phyloP scores from a whole-genome alignment of 1,140 invertebrate genomes.

The Orchesella cincta region DNA sequence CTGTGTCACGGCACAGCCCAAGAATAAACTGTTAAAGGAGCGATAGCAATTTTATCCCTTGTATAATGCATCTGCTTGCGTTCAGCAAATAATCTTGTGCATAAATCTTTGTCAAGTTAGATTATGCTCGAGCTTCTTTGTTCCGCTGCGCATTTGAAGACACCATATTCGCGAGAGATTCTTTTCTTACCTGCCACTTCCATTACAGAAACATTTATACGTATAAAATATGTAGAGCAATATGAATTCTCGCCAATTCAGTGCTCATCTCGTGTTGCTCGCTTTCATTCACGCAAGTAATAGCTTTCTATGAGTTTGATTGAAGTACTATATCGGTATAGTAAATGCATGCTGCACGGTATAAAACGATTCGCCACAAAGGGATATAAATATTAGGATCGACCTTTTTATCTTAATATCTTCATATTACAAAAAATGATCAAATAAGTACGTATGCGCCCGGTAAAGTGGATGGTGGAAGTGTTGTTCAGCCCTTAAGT shows the following conservation, averaged over 20 bases:
- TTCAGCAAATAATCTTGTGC: conserved; percentile 12
- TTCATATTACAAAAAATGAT: too few relatives aligned
- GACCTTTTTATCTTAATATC: not conserved
- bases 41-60: not conserved
- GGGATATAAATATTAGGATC: not conserved
- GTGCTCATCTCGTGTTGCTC: not conserved
- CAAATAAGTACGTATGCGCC: too few relatives aligned
- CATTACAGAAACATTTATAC: not conserved
- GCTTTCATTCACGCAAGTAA: not conserved
- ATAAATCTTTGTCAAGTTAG: conserved; percentile 9
- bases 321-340: too few relatives aligned
- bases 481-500: not conserved
- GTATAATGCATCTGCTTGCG: not conserved
- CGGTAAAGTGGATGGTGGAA: too few relatives aligned
- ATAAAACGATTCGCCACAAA: not conserved
- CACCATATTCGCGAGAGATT: not conserved
- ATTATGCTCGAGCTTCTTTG: not conserved
- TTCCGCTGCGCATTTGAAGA: not conserved
- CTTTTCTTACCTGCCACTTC: not conserved
- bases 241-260: not conserved
- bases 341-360: too few relatives aligned
- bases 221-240: not conserved
- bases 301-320: not conserved
- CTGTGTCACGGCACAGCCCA: not conserved
- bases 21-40: too few relatives aligned